Percentiles rank a stretch among this genome's conserved stretches.
phyloP scores from a whole-genome alignment of 2,888 invertebrate genomes.

The Gymnocheta viridis region DNA sequence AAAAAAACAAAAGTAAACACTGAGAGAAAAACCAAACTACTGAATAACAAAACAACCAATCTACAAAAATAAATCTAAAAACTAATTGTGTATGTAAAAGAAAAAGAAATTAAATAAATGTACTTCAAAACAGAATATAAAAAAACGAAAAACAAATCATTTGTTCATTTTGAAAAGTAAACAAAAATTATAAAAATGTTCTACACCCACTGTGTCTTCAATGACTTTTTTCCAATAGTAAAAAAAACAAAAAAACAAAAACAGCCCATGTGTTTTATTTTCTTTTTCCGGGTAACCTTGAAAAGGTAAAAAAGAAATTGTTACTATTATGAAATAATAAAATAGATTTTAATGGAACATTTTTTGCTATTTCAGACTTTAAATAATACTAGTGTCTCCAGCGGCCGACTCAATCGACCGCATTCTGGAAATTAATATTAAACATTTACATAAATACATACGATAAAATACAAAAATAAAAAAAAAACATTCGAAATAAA shows the following conservation, averaged over 20 bases:
- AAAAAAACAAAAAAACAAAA: conserved; percentile 33
- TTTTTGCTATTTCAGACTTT: too few relatives aligned
- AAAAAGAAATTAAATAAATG: conserved; percentile 52
- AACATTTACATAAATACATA: too few relatives aligned
- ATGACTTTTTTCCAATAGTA: conserved; percentile 66
- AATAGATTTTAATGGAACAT: too few relatives aligned
- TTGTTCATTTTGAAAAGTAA: conserved; percentile 59
- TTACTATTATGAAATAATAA: too few relatives aligned
- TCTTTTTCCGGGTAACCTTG: background rate
- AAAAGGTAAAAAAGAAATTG: too few relatives aligned
- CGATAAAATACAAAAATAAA: too few relatives aligned
- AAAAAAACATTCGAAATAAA: too few relatives aligned
- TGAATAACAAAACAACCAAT: conserved; percentile 46
- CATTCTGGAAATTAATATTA: too few relatives aligned
- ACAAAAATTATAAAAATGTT: conserved; percentile 49
- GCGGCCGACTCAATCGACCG: too few relatives aligned
- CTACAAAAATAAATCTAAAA: conserved; percentile 23
- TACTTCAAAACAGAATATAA: conserved; percentile 43
- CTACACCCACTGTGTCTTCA: conserved; percentile 67
- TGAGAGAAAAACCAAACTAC: conserved; percentile 9
- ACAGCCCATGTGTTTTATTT: conserved; percentile 47
- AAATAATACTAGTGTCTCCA: too few relatives aligned
- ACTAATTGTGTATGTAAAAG: conserved; percentile 53
- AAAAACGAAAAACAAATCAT: conserved; percentile 51
- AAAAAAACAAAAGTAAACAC: conserved; percentile 5